Percentiles rank a stretch among this genome's conserved stretches.
phyloP scores from a whole-genome alignment of 2,888 invertebrate species.

The Diaprepes abbreviatus region DNA sequence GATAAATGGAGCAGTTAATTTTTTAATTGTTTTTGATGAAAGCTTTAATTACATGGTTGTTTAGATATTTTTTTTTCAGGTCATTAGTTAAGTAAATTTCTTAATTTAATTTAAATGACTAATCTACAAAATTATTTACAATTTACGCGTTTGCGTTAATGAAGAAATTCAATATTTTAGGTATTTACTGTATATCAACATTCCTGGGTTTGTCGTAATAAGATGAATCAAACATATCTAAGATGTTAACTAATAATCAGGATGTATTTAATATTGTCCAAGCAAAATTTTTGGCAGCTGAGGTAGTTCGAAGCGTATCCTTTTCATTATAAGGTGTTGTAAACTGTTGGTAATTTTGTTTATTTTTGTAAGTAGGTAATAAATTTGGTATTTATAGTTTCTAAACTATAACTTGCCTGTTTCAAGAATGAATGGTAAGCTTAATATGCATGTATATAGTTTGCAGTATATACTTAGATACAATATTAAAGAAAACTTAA shows the following conservation, averaged over 20 bases:
- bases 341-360: neutral
- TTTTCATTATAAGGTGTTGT: constrained; percentile 53
- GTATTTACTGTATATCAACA: neutral
- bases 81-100: neutral
- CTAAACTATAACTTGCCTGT: too few species aligned
- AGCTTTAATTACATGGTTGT: constrained; percentile 5
- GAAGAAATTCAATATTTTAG: too few species aligned
- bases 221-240: constrained; percentile 40
- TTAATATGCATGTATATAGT: too few species aligned
- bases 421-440: too few species aligned
- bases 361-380: neutral
- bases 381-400: too few species aligned
- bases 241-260: constrained; percentile 61
- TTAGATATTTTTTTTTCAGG: neutral
- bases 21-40: constrained; percentile 6
- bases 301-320: constrained; percentile 73
- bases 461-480: too few species aligned
- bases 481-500: too few species aligned
- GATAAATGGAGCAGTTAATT: neutral
- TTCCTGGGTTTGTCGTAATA: constrained; percentile 17
- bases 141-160: neutral
- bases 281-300: constrained; percentile 72
- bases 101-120: neutral
- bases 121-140: neutral
- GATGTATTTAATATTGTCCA: constrained; percentile 70